Percentiles rank a stretch among this genome's conserved stretches.
Conservation (phyloP, 2,888 invertebrate genomes). For the Agrotis clavis region DNA sequence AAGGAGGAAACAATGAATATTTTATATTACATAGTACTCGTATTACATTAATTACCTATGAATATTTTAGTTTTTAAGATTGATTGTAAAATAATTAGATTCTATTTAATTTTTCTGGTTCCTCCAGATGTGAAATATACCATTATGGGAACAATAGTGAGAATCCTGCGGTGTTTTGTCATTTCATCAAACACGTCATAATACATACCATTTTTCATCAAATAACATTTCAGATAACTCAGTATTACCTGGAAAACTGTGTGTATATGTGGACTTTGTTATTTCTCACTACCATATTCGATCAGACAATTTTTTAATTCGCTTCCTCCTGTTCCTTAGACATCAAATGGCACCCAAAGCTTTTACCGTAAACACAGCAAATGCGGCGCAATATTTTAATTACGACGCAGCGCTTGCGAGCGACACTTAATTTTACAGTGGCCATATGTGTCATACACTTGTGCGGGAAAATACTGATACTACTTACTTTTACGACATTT, state of each 20-base stretch:
- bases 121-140: too few species aligned
- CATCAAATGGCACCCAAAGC: not conserved
- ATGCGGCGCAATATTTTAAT: conserved; percentile 70
- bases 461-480: conserved; percentile 33
- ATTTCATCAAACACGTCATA: too few species aligned
- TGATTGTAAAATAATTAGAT: conserved; percentile 88
- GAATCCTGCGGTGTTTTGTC: too few species aligned
- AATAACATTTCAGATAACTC: too few species aligned
- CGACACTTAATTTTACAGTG: conserved; percentile 57
- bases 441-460: conserved; percentile 54
- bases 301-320: not conserved
- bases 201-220: too few species aligned
- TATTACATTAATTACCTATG: conserved; percentile 92
- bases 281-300: too few species aligned
- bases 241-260: too few species aligned
- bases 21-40: too few species aligned
- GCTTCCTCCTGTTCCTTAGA: not conserved
- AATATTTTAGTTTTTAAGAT: conserved; percentile 92
- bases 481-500: conserved; percentile 27
- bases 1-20: conserved; percentile 81
- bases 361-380: conserved; percentile 50
- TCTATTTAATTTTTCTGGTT: conserved; percentile 90
- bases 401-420: conserved; percentile 58
- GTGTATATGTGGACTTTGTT: too few species aligned
- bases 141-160: too few species aligned